A percentile compares a stretch with the other conserved stretches of the same genome.
Evolutionary conservation across 2,797 vertebrate genomes (phyloP).

Genomic region (Alca torda): DNA sequence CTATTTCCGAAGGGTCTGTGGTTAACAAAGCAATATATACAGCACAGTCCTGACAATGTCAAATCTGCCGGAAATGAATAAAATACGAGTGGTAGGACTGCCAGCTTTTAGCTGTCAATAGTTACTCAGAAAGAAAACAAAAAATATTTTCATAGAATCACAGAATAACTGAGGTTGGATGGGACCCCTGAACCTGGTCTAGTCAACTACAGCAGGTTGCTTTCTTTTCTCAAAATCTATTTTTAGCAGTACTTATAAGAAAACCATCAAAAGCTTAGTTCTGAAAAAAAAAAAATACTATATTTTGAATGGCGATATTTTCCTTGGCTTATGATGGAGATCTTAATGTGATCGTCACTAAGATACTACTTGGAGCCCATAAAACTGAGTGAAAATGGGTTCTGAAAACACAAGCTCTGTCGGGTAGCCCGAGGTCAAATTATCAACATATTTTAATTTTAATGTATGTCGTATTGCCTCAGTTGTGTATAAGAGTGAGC

Average conservation of each 20-base stretch:
- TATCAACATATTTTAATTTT: neutral
- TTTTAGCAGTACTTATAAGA: neutral
- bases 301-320: neutral
- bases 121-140: neutral
- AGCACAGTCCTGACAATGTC: neutral
- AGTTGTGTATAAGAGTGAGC: rapidly evolving
- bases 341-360: neutral
- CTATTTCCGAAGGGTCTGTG: neutral
- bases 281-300: neutral
- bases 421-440: neutral
- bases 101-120: neutral
- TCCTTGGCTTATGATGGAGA: neutral
- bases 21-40: neutral
- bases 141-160: neutral
- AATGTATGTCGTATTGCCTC: neutral
- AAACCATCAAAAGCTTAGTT: neutral
- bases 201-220: neutral
- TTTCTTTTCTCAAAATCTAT: neutral
- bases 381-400: neutral
- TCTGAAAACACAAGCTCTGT: neutral
- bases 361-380: neutral
- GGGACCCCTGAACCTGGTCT: neutral
- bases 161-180: neutral
- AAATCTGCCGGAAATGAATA: neutral
- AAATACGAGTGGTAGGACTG: neutral